These are phyloP conservation scores for Mya arenaria DNA, from an alignment of 1,140 invertebrate species.

Conservation along the genomic window DNA sequence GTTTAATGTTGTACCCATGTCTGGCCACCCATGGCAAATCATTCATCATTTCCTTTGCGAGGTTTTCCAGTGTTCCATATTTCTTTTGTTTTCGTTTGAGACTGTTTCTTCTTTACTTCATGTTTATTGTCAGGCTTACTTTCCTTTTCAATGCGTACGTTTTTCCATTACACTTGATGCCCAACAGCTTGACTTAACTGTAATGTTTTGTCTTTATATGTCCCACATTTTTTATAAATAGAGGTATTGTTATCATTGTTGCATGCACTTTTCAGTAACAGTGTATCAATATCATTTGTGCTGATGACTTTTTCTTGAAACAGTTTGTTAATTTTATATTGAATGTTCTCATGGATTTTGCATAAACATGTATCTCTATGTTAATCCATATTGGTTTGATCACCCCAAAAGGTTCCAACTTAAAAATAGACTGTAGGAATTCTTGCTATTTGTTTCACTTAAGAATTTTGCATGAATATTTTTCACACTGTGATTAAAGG, in stretches of 20 bases:
- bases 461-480: too few relatives aligned
- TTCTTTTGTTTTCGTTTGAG: constrained; percentile 21
- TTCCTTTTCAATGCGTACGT: constrained; percentile 18
- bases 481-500: too few relatives aligned
- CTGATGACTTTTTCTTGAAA: background rate
- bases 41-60: constrained; percentile 5
- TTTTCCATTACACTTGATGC: constrained; percentile 26
- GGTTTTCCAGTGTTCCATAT: constrained; percentile 12
- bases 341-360: constrained; percentile 48
- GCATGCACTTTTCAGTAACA: background rate
- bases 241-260: background rate
- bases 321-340: constrained; percentile 37
- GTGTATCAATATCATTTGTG: background rate
- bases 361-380: constrained; percentile 57
- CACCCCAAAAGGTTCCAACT: constrained; percentile 37
- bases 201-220: background rate
- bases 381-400: constrained; percentile 26
- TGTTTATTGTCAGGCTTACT: background rate
- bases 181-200: background rate
- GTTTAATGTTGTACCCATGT: constrained; percentile 42
- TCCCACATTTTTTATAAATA: constrained; percentile 42
- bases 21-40: background rate
- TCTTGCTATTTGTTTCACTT: too few relatives aligned
- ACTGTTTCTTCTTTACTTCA: background rate
- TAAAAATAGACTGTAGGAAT: constrained; percentile 35